These are phyloP conservation scores for Zeuzera pyrina DNA, from an alignment of 2,888 invertebrate species.

Conservation along the genomic window DNA sequence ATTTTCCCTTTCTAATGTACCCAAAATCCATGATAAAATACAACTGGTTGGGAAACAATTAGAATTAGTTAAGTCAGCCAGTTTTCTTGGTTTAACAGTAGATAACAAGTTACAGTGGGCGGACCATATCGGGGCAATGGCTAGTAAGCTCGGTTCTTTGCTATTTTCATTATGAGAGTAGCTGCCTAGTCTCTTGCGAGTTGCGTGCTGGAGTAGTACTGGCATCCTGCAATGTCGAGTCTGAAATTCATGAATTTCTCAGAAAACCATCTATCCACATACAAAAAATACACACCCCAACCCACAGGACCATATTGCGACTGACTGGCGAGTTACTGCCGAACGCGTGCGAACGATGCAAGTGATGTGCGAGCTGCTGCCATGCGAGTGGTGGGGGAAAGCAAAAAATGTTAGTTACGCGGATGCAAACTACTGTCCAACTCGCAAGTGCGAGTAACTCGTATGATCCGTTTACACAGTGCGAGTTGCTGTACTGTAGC, in stretches of 20 bases:
- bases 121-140: too few relatives aligned
- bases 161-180: too few relatives aligned
- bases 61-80: too few relatives aligned
- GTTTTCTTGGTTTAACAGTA: too few relatives aligned
- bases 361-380: constrained; percentile 16
- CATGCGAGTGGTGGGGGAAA: constrained; percentile 16
- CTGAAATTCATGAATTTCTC: not conserved
- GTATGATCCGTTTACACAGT: not conserved
- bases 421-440: not conserved
- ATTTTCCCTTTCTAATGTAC: too few relatives aligned
- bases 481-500: not conserved
- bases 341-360: constrained; percentile 18
- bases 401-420: constrained; percentile 1
- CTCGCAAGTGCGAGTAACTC: not conserved
- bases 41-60: too few relatives aligned
- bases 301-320: constrained; percentile 10
- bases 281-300: too few relatives aligned
- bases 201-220: not conserved
- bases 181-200: not conserved
- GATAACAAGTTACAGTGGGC: too few relatives aligned
- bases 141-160: too few relatives aligned
- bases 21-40: too few relatives aligned
- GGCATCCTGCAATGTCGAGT: not conserved
- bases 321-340: constrained; percentile 17
- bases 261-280: too few relatives aligned